Evolutionary conservation across 2,797 vertebrate species (phyloP), one percentile per base, ranked within the genome.

Genomic region (Anguilla pacifica): DNA sequence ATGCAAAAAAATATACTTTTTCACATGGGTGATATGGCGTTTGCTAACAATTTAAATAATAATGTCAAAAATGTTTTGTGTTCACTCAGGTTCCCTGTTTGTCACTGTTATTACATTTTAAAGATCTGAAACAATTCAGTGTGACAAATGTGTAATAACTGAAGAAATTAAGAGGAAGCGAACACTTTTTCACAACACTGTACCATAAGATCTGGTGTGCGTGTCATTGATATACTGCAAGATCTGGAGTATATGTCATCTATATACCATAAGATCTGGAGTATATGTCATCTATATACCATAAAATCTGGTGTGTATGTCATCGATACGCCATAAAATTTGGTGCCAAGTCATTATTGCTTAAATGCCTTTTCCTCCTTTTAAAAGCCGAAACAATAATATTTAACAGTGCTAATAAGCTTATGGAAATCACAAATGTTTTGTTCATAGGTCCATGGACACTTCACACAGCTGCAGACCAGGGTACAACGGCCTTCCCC

Each of bases 381-480:
- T 53, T 11, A 53, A 13, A 53, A 53, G 51, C 51, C 51, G 43
- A 46, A 46, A 46, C 3, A 43, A 43, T 43, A 43, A 43, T 43
- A 43, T 43, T 43, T 43, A 3, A 43, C 39, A 43, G 39, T 43
- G 39, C 39, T 43, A 43, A 43, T 43, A 43, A 43, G 39, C 39
- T 43, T 4, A 43, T 11, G 7, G 51, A 53, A 53, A 53, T 7
- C 51, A 7, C 51, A 53, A 53, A 53, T 53, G 6, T 7, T 7
- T 53, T 53, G 51, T 9, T 53, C 6, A 53, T 53, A 4, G 51
- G 51, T 53, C 6, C 51, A 53, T 7, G 6, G 6, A 67, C 6
- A 22, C 31, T 61, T 87, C 81, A 84, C 43, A 87, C 81, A 84
- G 86, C 74, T 49, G 81, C 77, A 57, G 61, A 70, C 9, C 46